Base-by-base conservation (phyloP, 2,797 vertebrate genomes). In the Oreonectes daqikongensis region DNA sequence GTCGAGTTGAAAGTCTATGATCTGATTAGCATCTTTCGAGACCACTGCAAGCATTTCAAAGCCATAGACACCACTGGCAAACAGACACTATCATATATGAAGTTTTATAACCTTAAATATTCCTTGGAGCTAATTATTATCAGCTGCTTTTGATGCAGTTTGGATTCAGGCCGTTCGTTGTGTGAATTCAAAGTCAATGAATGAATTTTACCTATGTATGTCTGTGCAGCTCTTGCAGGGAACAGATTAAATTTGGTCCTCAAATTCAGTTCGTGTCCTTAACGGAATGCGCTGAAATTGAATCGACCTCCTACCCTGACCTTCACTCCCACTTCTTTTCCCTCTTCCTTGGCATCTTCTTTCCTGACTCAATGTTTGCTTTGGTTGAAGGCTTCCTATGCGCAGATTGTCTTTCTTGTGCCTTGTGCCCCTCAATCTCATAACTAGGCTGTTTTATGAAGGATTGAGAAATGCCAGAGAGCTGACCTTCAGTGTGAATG, bases 371-470 rank as follows among this genome's bases (percentile, higher is more conserved):
- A 53, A 44, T 67, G 35, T 72, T 77, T 75, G 64, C 52, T 48
- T 69, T 73, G 79, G 73, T 72, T 68, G 30, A 65, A 77, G 64
- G 69, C 69, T 77, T 64, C 64, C 63, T 63, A 46, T 77, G 53
- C 40, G 38, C 63, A 77, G 46, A 52, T 77, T 81, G 74, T 68
- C 38, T 46, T 68, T 48, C 15, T 52, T 67, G 24, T 6, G 38
- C 63, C 35, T 38, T 79, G 48, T 48, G 71, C 28, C 46, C 55
- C 12, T 30, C 52, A 69, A 44, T 80, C 60, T 72, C 53, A 78
- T 65, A 80, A 78, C 55, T 66, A 60, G 65, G 46, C 60, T 82
- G 68, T 78, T 57, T 67, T 71, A 75, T 83, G 63, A 72, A 52
- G 46, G 66, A 74, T 80, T 75, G 30, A 28, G 30, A 64, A 78